phyloP scores from a whole-genome alignment of 2,888 invertebrate species.

The Brachypterus glaber region DNA sequence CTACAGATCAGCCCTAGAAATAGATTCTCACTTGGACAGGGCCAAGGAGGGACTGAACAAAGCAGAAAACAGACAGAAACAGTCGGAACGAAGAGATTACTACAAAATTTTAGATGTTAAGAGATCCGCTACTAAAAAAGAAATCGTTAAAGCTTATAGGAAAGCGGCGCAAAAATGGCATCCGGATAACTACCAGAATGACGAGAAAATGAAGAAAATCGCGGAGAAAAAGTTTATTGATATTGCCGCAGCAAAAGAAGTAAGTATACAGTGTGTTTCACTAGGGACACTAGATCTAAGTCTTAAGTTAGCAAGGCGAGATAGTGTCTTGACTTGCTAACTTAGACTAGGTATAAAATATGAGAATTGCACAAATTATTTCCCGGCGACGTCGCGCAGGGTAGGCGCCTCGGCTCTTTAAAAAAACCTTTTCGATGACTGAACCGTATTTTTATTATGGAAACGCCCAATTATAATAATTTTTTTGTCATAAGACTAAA shows the following conservation, averaged over 20 bases:
- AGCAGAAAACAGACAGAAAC: slow-evolving; percentile 87
- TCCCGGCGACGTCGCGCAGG: too few species aligned
- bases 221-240: slow-evolving; percentile 98
- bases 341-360: too few species aligned
- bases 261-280: too few species aligned
- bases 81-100: slow-evolving; percentile 88
- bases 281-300: too few species aligned
- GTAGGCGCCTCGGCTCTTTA: too few species aligned
- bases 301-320: too few species aligned
- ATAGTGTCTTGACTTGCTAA: too few species aligned
- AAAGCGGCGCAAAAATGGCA: slow-evolving; percentile 98
- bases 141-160: slow-evolving; percentile 92
- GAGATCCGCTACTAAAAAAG: slow-evolving; percentile 81
- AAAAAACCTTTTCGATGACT: too few species aligned
- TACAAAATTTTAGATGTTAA: slow-evolving; percentile 94
- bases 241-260: slow-evolving; percentile 98
- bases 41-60: slow-evolving; percentile 83
- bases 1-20: slow-evolving; percentile 74
- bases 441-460: too few species aligned
- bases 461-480: too few species aligned
- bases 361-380: too few species aligned
- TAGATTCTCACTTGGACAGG: slow-evolving; percentile 67
- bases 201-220: slow-evolving; percentile 79
- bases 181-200: slow-evolving; percentile 82
- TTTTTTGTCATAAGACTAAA: too few species aligned